Evolutionary conservation across 1,140 invertebrate species (phyloP).

Genomic region (Batillaria attramentaria): DNA sequence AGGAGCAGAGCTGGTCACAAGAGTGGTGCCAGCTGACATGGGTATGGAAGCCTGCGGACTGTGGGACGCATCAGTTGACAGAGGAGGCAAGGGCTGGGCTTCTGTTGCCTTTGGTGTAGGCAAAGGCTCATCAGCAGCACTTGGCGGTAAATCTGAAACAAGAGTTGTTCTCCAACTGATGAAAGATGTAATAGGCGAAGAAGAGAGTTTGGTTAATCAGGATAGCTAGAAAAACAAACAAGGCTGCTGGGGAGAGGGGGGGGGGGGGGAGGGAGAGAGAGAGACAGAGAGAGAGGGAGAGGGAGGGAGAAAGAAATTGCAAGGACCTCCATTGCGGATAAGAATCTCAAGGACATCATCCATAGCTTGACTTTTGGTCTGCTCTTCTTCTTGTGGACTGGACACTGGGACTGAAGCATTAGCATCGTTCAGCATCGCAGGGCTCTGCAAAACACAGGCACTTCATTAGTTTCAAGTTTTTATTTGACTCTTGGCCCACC

Average conservation of each 20-base stretch:
- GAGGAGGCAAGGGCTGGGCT: slow-evolving; percentile 35
- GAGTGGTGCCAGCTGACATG: neutral
- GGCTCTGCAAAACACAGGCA: neutral
- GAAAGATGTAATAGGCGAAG: no score
- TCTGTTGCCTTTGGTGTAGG: slow-evolving; percentile 77
- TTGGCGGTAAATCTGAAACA: slow-evolving; percentile 84
- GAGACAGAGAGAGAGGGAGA: slow-evolving; percentile 33
- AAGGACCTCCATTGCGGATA: slow-evolving; percentile 86
- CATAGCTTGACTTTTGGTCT: slow-evolving; percentile 86
- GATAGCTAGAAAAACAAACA: no score
- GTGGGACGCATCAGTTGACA: neutral
- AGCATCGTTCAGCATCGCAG: neutral
- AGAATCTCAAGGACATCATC: slow-evolving; percentile 96
- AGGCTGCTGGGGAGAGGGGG: no score
- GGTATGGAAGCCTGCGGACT: neutral
- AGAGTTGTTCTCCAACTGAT: neutral
- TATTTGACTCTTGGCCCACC: no score
- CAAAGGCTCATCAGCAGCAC: slow-evolving; percentile 83
- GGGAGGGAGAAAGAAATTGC: no score
- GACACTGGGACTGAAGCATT: neutral
- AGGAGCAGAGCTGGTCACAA: neutral
- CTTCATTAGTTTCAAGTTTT: no score
- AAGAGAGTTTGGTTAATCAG: no score
- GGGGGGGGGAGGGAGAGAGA: neutral
- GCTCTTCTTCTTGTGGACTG: slow-evolving; percentile 19